Evolutionary conservation across 30 jellyfish, hydroid and myxozoan genomes (phyloP).

Genomic region (Aurelia sp.): DNA sequence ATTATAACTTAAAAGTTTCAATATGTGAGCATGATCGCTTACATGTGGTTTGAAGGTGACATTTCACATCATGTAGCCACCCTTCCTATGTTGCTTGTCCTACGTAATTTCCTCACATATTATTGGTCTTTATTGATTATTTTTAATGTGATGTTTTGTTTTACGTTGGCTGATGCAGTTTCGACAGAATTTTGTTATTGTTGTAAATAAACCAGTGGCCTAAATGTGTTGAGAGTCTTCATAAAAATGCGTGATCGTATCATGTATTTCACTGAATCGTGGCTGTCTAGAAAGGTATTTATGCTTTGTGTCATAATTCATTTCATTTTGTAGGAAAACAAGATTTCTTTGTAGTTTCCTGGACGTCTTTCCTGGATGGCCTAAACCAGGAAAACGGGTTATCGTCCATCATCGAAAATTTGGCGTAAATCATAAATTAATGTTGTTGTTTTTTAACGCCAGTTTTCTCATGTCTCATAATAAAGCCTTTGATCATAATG

Average conservation of each 20-base stretch:
- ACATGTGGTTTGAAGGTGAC: not conserved
- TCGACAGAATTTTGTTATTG: not conserved
- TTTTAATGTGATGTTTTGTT: not conserved
- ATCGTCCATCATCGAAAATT: not conserved
- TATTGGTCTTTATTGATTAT: not conserved
- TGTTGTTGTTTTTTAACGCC: too few relatives aligned
- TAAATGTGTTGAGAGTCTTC: not conserved
- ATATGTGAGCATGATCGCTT: not conserved
- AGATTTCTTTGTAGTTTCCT: too few relatives aligned
- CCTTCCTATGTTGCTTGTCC: conserved; percentile 24
- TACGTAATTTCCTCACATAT: conserved; percentile 22
- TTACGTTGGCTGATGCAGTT: not conserved
- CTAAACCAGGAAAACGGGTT: not conserved
- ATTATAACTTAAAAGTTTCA: not conserved
- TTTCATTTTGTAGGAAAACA: too few relatives aligned
- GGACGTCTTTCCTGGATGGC: too few relatives aligned
- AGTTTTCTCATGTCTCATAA: too few relatives aligned
- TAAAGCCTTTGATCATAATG: too few relatives aligned
- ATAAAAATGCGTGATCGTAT: conserved; percentile 58
- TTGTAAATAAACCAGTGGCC: not conserved
- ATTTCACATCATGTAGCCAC: conserved; percentile 3
- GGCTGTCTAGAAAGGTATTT: conserved; percentile 62
- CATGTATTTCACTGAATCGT: conserved; percentile 48
- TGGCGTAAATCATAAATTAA: too few relatives aligned
- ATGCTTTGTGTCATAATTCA: too few relatives aligned